phyloP scores from a whole-genome alignment of 64 coral and sea anemone genomes.

The Pocillopora verrucosa region DNA sequence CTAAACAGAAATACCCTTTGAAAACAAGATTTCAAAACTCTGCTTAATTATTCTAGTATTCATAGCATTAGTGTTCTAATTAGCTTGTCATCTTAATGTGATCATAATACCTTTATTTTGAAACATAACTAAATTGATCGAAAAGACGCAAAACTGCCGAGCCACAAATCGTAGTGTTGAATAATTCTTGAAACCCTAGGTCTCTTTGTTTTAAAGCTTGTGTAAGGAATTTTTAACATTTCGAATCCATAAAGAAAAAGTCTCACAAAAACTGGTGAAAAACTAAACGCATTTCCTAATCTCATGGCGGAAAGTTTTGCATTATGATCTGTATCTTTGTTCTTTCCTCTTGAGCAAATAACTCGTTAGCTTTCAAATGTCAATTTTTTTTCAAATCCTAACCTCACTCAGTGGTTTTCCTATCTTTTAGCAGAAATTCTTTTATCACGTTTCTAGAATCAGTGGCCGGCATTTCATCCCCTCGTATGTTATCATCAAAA shows the following conservation, averaged over 20 bases:
- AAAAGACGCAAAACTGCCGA: not conserved
- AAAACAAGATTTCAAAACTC: slow-evolving; percentile 51
- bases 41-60: slow-evolving; percentile 39
- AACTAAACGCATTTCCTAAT: not conserved
- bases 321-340: not conserved
- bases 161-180: not conserved
- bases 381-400: not conserved
- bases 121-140: slow-evolving; percentile 15
- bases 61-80: slow-evolving; percentile 37
- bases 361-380: not conserved
- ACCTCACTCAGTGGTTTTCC: not conserved
- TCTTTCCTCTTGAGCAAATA: not conserved
- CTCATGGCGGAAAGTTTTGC: not conserved
- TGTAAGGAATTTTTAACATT: not conserved
- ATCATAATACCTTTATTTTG: slow-evolving; percentile 24
- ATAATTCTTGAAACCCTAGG: not conserved
- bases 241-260: not conserved
- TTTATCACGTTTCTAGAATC: not conserved
- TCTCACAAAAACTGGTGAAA: not conserved
- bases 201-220: not conserved
- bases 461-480: not conserved
- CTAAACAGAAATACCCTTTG: slow-evolving; percentile 43
- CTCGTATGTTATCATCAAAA: not conserved
- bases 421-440: not conserved
- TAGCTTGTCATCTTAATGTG: slow-evolving; percentile 14